These are phyloP conservation scores for Andrena minutula DNA, from an alignment of 2,888 invertebrate species.

Conservation along the genomic window DNA sequence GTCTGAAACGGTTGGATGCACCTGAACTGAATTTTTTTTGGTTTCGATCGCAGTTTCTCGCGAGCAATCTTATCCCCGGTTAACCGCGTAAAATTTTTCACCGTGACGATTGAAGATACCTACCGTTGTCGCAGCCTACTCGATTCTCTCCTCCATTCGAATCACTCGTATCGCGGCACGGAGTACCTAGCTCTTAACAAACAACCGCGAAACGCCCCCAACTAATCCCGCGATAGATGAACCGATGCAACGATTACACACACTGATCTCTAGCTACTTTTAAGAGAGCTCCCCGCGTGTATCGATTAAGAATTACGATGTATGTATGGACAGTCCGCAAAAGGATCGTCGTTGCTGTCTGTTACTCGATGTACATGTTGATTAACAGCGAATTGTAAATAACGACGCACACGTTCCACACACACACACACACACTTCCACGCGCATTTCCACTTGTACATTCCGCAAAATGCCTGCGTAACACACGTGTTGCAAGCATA, in stretches of 20 bases:
- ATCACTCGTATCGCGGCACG: not conserved
- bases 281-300: not conserved
- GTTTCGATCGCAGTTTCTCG: not conserved
- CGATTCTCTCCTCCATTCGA: not conserved
- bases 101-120: slow-evolving; percentile 25
- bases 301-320: slow-evolving; percentile 22
- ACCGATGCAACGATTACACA: slow-evolving; percentile 15
- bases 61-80: not conserved
- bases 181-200: not conserved
- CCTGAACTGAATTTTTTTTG: not conserved
- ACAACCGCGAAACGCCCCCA: not conserved
- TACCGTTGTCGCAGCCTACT: not conserved
- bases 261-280: slow-evolving; percentile 23
- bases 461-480: slow-evolving; percentile 53
- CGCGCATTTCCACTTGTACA: slow-evolving; percentile 56
- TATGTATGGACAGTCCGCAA: slow-evolving; percentile 32
- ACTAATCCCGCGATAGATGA: slow-evolving; percentile 1
- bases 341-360: slow-evolving; percentile 25
- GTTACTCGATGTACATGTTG: slow-evolving; percentile 45
- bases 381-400: slow-evolving; percentile 54
- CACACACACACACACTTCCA: not conserved
- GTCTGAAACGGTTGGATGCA: slow-evolving; percentile 18
- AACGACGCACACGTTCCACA: slow-evolving; percentile 20
- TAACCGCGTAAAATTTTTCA: slow-evolving; percentile 51
- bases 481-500: slow-evolving; percentile 51